Base-by-base conservation (phyloP, 2,888 invertebrate species). In the Serrognathus titanus region DNA sequence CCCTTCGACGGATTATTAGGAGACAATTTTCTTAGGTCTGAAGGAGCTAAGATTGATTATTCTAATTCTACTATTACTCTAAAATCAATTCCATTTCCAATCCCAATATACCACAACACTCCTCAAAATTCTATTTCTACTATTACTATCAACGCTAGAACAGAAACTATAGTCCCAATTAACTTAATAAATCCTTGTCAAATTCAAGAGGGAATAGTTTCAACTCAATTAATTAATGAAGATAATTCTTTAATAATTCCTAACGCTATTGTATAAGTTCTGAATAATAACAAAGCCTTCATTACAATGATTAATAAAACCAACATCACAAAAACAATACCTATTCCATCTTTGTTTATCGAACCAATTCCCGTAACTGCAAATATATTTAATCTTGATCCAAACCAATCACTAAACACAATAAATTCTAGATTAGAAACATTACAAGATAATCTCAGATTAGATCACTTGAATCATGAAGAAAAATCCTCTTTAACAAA, bases 381-480 rank as follows among this genome's bases (percentile, higher is more conserved):
- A 16, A 16, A 16, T 16, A 16, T 16, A 16, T 16, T 16, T 16
- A 16, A 16, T 16, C 16, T 16, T 2, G 16, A 16, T 16, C 16
- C 16, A 16, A 16, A 16, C 16, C 16, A 16, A 16, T 16, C 16
- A 16, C 16, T 2, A 16, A 16, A 16, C 16, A 16, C 16, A 16
- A 2, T 16, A 16, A 16, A 16, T 16, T 16, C 16, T 35, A 48
- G 60, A 50, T 40, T 51, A 50, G 11, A 61, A 40, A 13, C 45
- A 36, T 48, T 56, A n/a, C 24, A 41, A 12, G n/a, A 59, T 41
- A 59, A 55, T 41, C 43, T 65, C 10, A 11, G 58, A 36, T 37
- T 53, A 2, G 58, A 64, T 47, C 66, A 67, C 52, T 54, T 66
- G 50, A 67, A 66, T 58, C 20, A 6, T 8, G 66, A 65, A 55